A percentile compares a stretch with the other conserved stretches of the same genome.
Evolutionary conservation across 2,113 vertebrate species (phyloP).

Genomic region (Aspidoscelis tigris): DNA sequence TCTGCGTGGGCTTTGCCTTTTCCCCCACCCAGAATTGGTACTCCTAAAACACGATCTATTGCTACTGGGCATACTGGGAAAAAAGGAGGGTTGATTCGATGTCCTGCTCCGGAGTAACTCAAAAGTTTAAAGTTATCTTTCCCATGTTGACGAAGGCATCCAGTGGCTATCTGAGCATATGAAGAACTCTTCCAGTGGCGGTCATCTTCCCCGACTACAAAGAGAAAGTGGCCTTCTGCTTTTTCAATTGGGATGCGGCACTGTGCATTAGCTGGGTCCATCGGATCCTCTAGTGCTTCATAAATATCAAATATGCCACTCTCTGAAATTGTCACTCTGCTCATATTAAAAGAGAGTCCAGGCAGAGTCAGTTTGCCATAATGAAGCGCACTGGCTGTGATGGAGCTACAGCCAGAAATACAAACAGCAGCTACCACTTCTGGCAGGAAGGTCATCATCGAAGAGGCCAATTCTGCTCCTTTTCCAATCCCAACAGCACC

Average conservation of each 20-base stretch:
- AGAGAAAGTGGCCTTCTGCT: slow-evolving; percentile 72
- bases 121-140: slow-evolving; percentile 74
- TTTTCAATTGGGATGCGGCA: slow-evolving; percentile 73
- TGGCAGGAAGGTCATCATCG: slow-evolving; percentile 77
- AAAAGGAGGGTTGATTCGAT: slow-evolving; percentile 72
- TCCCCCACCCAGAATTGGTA: slow-evolving; percentile 70
- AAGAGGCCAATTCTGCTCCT: slow-evolving; percentile 75
- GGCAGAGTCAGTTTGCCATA: slow-evolving; percentile 69
- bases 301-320: slow-evolving; percentile 71
- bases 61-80: slow-evolving; percentile 68
- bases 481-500: slow-evolving; percentile 77
- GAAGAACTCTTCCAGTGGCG: slow-evolving; percentile 75
- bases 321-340: slow-evolving; percentile 66
- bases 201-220: slow-evolving; percentile 74
- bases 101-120: slow-evolving; percentile 73
- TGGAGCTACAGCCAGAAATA: slow-evolving; percentile 73
- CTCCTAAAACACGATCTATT: slow-evolving; percentile 67
- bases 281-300: slow-evolving; percentile 73
- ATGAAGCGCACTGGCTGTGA: slow-evolving; percentile 67
- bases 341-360: slow-evolving; percentile 69
- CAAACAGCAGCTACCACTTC: slow-evolving; percentile 73
- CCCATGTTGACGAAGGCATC: slow-evolving; percentile 63
- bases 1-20: slow-evolving; percentile 70
- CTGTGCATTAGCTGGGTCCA: slow-evolving; percentile 60
- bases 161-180: slow-evolving; percentile 69